phyloP scores from a whole-genome alignment of 1,140 invertebrate species.

The Varroa destructor region DNA sequence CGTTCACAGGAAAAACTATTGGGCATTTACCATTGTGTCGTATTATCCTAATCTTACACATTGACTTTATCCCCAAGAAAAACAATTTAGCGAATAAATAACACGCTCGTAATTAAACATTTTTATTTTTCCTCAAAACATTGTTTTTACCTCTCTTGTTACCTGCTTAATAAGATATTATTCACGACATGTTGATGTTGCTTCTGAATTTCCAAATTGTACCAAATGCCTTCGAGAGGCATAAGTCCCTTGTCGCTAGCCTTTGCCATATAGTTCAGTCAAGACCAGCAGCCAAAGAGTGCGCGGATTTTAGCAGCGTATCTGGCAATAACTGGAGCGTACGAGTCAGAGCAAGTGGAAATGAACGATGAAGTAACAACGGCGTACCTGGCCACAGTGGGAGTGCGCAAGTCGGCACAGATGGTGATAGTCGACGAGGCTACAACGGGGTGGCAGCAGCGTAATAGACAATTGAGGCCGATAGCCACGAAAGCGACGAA shows the following conservation, averaged over 20 bases:
- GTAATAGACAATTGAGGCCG: background rate
- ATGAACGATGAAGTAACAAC: constrained; percentile 5
- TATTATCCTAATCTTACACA: too few relatives aligned
- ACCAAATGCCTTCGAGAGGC: background rate
- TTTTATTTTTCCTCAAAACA: too few relatives aligned
- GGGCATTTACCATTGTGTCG: too few relatives aligned
- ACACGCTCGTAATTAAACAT: too few relatives aligned
- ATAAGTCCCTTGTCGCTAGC: too few relatives aligned
- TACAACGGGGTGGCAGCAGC: constrained; percentile 6
- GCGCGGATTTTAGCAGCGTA: constrained; percentile 28
- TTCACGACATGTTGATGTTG: too few relatives aligned
- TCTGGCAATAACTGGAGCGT: background rate
- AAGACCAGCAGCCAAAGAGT: constrained; percentile 33
- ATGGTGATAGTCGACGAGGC: constrained; percentile 10
- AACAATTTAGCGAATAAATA: too few relatives aligned
- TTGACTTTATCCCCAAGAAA: too few relatives aligned
- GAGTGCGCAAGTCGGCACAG: constrained; percentile 1
- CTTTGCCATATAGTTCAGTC: background rate
- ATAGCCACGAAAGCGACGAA: constrained; percentile 21
- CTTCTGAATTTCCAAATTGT: too few relatives aligned
- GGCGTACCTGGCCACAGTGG: constrained; percentile 22
- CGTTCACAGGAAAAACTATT: too few relatives aligned
- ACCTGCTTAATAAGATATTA: too few relatives aligned
- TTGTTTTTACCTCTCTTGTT: too few relatives aligned
- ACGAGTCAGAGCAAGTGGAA: constrained; percentile 2